Evolutionary conservation across 2,113 vertebrate genomes (phyloP).

Genomic region (Pterocles gutturalis): DNA sequence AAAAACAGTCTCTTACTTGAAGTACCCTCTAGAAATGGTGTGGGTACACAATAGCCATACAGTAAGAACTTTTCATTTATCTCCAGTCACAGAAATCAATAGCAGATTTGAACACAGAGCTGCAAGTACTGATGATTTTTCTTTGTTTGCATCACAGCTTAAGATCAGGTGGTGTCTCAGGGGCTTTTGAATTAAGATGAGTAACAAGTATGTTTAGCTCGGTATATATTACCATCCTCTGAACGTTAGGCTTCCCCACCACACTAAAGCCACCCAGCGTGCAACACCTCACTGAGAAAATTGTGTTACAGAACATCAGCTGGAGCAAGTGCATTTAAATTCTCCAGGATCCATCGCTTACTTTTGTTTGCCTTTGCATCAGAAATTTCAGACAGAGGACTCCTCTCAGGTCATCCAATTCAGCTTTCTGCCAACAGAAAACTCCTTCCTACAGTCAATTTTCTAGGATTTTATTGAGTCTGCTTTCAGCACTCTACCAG

Average conservation of each 20-base stretch:
- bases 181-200: neutral
- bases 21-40: neutral
- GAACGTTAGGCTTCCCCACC: neutral
- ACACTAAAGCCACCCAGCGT: neutral
- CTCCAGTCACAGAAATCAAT: neutral
- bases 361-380: neutral
- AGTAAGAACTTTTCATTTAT: neutral
- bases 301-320: neutral
- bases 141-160: neutral
- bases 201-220: neutral
- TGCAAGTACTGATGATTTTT: neutral
- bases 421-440: slow-evolving; percentile 30
- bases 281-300: neutral
- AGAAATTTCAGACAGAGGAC: neutral
- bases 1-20: neutral
- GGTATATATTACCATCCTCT: accelerated
- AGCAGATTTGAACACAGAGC: neutral
- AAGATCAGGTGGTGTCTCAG: neutral
- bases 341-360: neutral
- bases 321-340: neutral
- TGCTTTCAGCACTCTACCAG: slow-evolving; percentile 6
- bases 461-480: slow-evolving; percentile 20
- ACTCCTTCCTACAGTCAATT: neutral
- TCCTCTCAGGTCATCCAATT: slow-evolving; percentile 14
- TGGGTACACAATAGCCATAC: neutral